Evolutionary conservation across 2,888 invertebrate genomes (phyloP), one percentile per base, ranked within the genome.

Genomic region (Apotomis turbidana): DNA sequence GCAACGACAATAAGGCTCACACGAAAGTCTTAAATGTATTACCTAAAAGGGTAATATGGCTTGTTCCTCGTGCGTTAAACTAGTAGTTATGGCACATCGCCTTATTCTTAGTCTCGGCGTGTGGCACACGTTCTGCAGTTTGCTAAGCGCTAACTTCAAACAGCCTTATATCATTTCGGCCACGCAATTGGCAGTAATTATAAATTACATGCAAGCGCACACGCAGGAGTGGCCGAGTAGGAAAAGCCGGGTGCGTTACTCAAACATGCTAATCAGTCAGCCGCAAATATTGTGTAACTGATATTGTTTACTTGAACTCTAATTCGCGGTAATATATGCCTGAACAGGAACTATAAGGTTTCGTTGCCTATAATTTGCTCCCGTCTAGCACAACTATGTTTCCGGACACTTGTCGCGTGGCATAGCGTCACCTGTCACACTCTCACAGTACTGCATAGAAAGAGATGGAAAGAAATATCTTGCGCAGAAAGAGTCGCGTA

Each of bases 161-260:
- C 83, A 83, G 78, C 79, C 87, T 92, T 92, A 92, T 92, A 88
- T 92, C 91, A 93, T 86, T 89, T 87, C 74, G 82, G 75, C 88
- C 91, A 92, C 91, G 91, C 88, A 88, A 87, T 87, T 90, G 87
- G 86, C 89, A 86, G 92, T 91, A 91, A 92, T 91, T 88, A 86
- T 79, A 83, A 87, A 89, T 91, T 90, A 90, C 88, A 88, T 88
- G 87, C 83, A 77, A 55, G 77, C 77, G 77, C 80, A 80, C 80
- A 74, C 75, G 77, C 77, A 78, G 78, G 78, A 74, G 77, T 74
- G 27, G n/a, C 80, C 75, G 79, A 84, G 82, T 78, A 82, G 84
- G 83, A 87, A 83, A 82, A 82, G 78, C 76, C 73, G 15, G 46
- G 62, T 66, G 61, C 68, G 85, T 87, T 83, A 85, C 83, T 79